These are phyloP conservation scores for Ceratotherium simum DNA, from an alignment of 2,113 vertebrate genomes.

Conservation along the genomic window DNA sequence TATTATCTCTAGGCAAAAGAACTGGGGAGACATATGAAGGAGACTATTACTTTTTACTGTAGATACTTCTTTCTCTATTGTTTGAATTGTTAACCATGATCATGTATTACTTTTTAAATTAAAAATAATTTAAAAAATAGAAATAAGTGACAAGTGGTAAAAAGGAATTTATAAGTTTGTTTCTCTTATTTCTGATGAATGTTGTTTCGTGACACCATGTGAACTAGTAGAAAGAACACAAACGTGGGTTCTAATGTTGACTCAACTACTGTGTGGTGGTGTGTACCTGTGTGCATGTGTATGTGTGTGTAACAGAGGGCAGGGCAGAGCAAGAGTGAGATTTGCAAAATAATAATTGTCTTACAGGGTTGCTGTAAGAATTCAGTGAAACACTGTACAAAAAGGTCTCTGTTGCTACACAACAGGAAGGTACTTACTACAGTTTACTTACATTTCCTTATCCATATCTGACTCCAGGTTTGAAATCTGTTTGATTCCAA, in stretches of 20 bases:
- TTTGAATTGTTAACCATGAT: conserved; percentile 6
- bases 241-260: background rate
- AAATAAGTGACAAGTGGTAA: conserved; percentile 2
- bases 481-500: conserved; percentile 45
- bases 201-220: conserved; percentile 20
- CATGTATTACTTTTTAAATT: conserved; percentile 27
- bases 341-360: background rate
- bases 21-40: background rate
- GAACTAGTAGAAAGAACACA: conserved; percentile 34
- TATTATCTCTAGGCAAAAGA: background rate
- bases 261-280: background rate
- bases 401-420: background rate
- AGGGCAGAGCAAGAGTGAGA: background rate
- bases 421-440: background rate
- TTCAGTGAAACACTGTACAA: background rate
- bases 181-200: background rate
- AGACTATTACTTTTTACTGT: background rate
- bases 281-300: background rate
- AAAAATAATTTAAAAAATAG: background rate
- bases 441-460: background rate
- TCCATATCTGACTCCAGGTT: background rate
- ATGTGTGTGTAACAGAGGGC: background rate
- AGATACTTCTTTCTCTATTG: background rate
- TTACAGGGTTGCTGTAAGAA: background rate
- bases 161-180: conserved; percentile 29